phyloP scores from a whole-genome alignment of 2,888 invertebrate genomes.

The Luperina nickerlii region DNA sequence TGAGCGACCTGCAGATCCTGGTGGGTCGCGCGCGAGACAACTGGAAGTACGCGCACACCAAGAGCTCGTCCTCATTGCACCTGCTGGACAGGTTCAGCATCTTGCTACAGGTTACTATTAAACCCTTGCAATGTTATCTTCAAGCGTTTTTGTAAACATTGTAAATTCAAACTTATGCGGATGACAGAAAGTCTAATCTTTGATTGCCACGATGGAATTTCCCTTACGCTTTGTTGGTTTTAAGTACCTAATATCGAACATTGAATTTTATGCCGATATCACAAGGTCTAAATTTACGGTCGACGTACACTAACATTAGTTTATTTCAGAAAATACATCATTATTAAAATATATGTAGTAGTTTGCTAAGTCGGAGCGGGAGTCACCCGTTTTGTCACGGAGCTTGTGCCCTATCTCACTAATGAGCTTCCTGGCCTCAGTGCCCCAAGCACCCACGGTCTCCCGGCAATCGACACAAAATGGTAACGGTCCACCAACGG shows the following conservation, averaged over 20 bases:
- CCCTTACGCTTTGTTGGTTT: not conserved
- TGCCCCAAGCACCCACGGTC: no score
- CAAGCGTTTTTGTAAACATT: not conserved
- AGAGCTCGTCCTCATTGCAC: constrained; percentile 96
- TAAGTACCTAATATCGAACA: not conserved
- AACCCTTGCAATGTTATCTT: not conserved
- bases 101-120: constrained; percentile 86
- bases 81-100: constrained; percentile 95
- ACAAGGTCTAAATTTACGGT: not conserved
- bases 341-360: no score
- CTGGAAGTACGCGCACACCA: constrained; percentile 96
- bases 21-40: constrained; percentile 97
- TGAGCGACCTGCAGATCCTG: constrained; percentile 96
- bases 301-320: no score
- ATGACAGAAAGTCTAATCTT: not conserved
- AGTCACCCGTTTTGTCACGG: no score
- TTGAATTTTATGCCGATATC: not conserved
- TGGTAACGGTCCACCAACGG: no score
- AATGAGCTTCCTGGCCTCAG: no score
- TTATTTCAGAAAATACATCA: no score
- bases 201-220: not conserved
- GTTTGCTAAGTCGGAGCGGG: no score
- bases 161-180: not conserved
- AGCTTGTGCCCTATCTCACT: no score
- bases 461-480: no score